phyloP scores from a whole-genome alignment of 2,797 vertebrate genomes.

The Xiphophorus birchmanni region DNA sequence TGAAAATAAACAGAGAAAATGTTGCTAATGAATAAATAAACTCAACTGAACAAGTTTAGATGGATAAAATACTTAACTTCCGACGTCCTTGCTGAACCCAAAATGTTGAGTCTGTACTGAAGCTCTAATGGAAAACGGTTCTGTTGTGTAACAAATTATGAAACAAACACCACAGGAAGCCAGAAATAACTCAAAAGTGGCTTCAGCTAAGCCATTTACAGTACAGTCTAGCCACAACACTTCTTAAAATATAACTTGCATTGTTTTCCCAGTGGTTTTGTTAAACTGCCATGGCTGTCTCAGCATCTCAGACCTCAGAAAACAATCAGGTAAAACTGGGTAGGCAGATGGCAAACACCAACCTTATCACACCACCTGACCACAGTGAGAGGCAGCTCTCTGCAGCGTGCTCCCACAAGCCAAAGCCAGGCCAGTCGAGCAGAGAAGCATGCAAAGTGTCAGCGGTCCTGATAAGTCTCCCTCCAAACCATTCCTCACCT shows the following conservation, averaged over 20 bases:
- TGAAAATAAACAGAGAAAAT: too few relatives aligned
- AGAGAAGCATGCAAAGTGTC: slow-evolving; percentile 62
- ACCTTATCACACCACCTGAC: slow-evolving; percentile 8
- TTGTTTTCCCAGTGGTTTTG: background rate
- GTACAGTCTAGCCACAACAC: background rate
- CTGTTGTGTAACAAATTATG: background rate
- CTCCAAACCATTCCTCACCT: slow-evolving; percentile 73
- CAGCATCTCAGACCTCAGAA: background rate
- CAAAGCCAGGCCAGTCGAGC: slow-evolving; percentile 65
- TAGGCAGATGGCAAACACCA: background rate
- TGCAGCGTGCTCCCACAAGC: slow-evolving; percentile 21
- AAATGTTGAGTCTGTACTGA: background rate
- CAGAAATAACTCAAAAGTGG: background rate
- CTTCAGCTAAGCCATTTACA: background rate
- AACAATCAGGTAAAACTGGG: background rate
- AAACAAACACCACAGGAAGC: background rate
- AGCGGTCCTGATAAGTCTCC: slow-evolving; percentile 27
- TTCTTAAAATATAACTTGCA: background rate
- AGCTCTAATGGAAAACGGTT: background rate
- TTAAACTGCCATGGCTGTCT: background rate
- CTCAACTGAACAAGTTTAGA: too few relatives aligned
- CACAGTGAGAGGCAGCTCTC: slow-evolving; percentile 6
- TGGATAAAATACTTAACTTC: too few relatives aligned
- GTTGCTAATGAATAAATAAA: too few relatives aligned
- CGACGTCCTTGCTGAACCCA: too few relatives aligned